Evolutionary conservation across 1,140 invertebrate genomes (phyloP), one percentile per base, ranked within the genome.

Genomic region (Octopus sinensis): DNA sequence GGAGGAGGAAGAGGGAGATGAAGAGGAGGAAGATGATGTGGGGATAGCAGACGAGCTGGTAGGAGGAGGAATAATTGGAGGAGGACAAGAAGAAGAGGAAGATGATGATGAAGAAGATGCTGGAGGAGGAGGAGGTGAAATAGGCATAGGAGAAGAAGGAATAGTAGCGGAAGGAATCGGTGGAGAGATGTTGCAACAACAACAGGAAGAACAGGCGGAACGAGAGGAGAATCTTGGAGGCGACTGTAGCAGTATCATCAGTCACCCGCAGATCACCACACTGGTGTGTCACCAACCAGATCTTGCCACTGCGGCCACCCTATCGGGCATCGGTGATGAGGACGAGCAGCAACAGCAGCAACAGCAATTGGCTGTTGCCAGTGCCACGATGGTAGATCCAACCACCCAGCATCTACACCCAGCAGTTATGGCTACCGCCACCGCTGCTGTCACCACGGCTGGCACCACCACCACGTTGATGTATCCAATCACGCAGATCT

Each of bases 401-500:
- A 23, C 17, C 68, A 73, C 7, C 13, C 6, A 13, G 13, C 68
- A 73, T 13, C 68, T n/a, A 17, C 68, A 73, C 17, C 68, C 30
- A n/a, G 17, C 17, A 6, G 17, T 23, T 1, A 73, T 23, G 68
- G 68, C 68, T 6, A 23, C 68, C 30, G 68, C 30, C 17, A 23
- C 30, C 68, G 68, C 68, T 17, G 30, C 68, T 9, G 68, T 73
- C 17, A 73, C 68, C 13, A 73, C 68, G 17, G 68, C 68, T 6
- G 68, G 68, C 68, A 73, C 17, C 30, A 73, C 68, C 13, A 73
- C 68, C 7, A 73, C 68, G 17, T 23, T 73, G 17, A 73, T 73
- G 68, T 73, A 73, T 73, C 68, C 68, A 6, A 73, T 73, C 68
- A 73, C 68, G 17, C 68, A 73, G 30, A 73, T 73, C 13, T 73